Evolutionary conservation across 2,888 invertebrate genomes (phyloP), one percentile per base, ranked within the genome.

Genomic region (Bursaphelenchus okinawaensis): DNA sequence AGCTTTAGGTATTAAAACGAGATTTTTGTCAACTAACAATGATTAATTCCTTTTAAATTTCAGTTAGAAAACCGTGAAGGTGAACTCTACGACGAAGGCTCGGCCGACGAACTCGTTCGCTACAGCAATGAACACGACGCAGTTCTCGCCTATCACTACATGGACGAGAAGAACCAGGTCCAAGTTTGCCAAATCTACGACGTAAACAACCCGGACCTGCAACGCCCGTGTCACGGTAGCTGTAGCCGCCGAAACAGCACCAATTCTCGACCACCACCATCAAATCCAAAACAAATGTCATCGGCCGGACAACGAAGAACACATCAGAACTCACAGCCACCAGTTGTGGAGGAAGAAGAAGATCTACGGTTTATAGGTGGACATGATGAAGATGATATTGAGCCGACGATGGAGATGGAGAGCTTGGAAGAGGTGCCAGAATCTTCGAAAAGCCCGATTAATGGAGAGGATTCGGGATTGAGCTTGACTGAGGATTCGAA

Each of bases 91-190:
- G 77, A 77, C 57, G 84, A 86, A 58, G 87, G 88, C 75, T 86
- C 87, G 0, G 86, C 87, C 71, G 87, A 87, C 57, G 85, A 86
- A 75, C 86, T 88, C 63, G 82, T 88, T 4, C 84, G 86, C 70
- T 90, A 90, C 75, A 91, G 92, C 61, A 87, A 89, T 54, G 89
- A 91, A 75, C 91, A 92, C 80, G 93, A 93, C 75, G 90, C 92
- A 0, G 86, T 91, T 8, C 90, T 93, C 86, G 90, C 92, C 0
- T 93, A 91, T 85, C 92, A 93, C 85, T 93, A 92, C 83, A 88
- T 90, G 83, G 92, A 92, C 83, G 89, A 90, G 76, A 88, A 91
- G 62, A 74, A 77, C 55, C 68, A 71, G 58, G 70, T 76, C 23
- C 24, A 28, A 57, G 29, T 40, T 40, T 40, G 40, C 40, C 40